Conservation (phyloP, 1,140 invertebrate genomes). For the Calliphora vicina region DNA sequence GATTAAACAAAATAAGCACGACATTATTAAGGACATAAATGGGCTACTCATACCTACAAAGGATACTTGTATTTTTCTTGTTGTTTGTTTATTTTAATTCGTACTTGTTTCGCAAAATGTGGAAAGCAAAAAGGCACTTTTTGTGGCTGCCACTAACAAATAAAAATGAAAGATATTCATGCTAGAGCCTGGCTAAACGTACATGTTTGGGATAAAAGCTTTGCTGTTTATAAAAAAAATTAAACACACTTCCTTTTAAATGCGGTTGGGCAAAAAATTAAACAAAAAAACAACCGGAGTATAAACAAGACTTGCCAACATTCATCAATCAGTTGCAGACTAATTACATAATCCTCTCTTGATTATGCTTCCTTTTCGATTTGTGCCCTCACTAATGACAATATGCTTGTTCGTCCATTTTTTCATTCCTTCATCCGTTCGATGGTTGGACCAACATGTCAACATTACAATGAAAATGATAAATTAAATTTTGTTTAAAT, state of each 20-base stretch:
- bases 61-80: background rate
- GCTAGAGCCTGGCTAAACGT: too few relatives aligned
- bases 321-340: slow-evolving; percentile 64
- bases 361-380: slow-evolving; percentile 52
- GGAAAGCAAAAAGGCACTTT: background rate
- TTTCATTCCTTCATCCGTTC: background rate
- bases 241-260: background rate
- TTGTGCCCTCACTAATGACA: slow-evolving; percentile 37
- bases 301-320: slow-evolving; percentile 32
- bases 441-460: background rate
- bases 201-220: slow-evolving; percentile 1
- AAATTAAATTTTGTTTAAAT: slow-evolving; percentile 29
- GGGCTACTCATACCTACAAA: background rate
- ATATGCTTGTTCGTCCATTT: background rate
- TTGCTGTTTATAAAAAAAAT: background rate
- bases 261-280: slow-evolving; percentile 29
- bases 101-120: background rate
- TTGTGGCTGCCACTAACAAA: background rate
- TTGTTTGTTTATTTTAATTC: background rate
- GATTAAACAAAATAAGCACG: slow-evolving; percentile 29
- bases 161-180: background rate
- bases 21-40: slow-evolving; percentile 25
- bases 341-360: slow-evolving; percentile 64
- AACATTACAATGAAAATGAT: slow-evolving; percentile 3
- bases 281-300: too few relatives aligned